A percentile compares a stretch with the other conserved stretches of the same genome.
phyloP scores from a whole-genome alignment of 2,888 invertebrate species.

The Cerastis leucographa region DNA sequence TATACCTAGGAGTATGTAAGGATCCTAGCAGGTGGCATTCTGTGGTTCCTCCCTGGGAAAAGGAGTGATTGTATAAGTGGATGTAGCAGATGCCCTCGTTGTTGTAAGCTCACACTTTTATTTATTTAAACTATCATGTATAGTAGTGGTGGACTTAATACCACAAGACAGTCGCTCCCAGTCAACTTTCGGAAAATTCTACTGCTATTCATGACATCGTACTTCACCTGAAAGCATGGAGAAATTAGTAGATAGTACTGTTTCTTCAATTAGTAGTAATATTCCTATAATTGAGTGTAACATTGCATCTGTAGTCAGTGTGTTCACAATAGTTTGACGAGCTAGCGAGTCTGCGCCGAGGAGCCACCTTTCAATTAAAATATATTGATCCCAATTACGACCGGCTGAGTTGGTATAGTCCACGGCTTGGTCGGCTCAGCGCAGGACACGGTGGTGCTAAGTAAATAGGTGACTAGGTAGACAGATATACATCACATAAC shows the following conservation, averaged over 20 bases:
- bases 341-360: background rate
- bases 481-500: too few species aligned
- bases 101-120: too few species aligned
- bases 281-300: background rate
- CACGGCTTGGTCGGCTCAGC: background rate
- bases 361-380: background rate
- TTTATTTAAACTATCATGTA: too few species aligned
- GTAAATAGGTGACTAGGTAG: too few species aligned
- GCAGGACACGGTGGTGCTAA: background rate
- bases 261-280: background rate
- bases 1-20: too few species aligned
- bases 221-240: background rate
- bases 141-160: background rate
- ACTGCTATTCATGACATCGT: background rate
- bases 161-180: background rate
- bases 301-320: background rate
- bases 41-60: too few species aligned
- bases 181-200: background rate
- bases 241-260: background rate
- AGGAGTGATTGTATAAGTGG: too few species aligned
- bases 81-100: too few species aligned
- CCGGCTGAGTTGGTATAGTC: background rate
- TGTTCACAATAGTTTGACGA: background rate
- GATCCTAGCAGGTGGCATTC: too few species aligned
- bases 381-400: slow-evolving; percentile 14